Evolutionary conservation across 2,888 invertebrate species (phyloP).

Genomic region (Archaeoteleia sp.): DNA sequence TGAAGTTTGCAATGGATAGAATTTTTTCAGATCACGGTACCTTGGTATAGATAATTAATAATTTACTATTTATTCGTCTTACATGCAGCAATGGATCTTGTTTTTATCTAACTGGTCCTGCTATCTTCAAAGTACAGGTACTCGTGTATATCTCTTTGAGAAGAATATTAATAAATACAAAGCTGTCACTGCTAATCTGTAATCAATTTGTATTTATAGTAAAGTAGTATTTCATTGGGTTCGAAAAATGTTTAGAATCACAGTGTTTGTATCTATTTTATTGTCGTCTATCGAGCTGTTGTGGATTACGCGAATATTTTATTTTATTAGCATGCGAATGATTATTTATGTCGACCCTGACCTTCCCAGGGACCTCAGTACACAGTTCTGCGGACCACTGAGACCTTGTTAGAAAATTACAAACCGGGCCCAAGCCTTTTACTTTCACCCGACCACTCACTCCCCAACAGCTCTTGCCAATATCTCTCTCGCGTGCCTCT

Average conservation of each 20-base stretch:
- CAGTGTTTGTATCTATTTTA: background rate
- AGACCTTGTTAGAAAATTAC: slow-evolving; percentile 43
- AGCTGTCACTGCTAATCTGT: too few relatives aligned
- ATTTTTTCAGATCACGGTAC: too few relatives aligned
- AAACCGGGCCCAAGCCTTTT: slow-evolving; percentile 36
- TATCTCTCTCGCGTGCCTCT: slow-evolving; percentile 20
- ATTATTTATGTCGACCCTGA: slow-evolving; percentile 41
- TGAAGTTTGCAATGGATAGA: too few relatives aligned
- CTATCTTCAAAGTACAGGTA: slow-evolving; percentile 36
- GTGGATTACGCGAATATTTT: background rate
- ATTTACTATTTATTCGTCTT: slow-evolving; percentile 9
- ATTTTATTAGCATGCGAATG: slow-evolving; percentile 10
- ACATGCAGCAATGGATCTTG: slow-evolving; percentile 43
- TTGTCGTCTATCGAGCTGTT: background rate
- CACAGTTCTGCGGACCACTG: slow-evolving; percentile 10
- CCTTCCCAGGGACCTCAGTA: slow-evolving; percentile 32
- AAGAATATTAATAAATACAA: too few relatives aligned
- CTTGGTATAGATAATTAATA: background rate
- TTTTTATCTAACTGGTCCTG: too few relatives aligned
- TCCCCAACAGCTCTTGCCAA: slow-evolving; percentile 9
- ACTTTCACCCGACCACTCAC: slow-evolving; percentile 43
- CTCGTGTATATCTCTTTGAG: slow-evolving; percentile 10
- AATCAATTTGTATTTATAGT: too few relatives aligned
- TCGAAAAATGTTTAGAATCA: background rate
- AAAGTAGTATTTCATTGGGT: background rate